phyloP scores from a whole-genome alignment of 2,888 invertebrate species.

The Ormyrus thymus region DNA sequence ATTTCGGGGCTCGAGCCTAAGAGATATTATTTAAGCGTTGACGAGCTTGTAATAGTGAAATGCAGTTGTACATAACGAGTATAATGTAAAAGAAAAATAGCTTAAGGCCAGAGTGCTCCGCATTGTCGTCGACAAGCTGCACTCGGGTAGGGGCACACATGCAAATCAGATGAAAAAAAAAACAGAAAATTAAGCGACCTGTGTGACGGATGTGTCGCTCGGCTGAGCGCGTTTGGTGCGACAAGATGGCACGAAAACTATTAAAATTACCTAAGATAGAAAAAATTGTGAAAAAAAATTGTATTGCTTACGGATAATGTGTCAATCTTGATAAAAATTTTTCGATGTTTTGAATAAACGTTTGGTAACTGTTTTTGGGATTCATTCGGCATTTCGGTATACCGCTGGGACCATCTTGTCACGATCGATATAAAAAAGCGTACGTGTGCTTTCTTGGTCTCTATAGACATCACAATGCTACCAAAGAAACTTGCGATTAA shows the following conservation, averaged over 20 bases:
- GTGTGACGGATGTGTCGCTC: conserved; percentile 37
- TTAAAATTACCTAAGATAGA: conserved; percentile 46
- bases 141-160: too few species aligned
- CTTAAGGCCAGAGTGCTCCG: conserved; percentile 14
- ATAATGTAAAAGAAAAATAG: conserved; percentile 36
- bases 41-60: conserved; percentile 56
- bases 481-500: conserved; percentile 69
- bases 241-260: conserved; percentile 55
- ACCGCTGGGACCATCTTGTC: conserved; percentile 69
- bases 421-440: conserved; percentile 65
- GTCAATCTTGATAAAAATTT: conserved; percentile 45
- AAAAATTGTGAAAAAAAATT: conserved; percentile 50
- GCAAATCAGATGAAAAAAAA: too few species aligned
- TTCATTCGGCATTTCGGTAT: conserved; percentile 57
- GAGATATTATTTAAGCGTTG: conserved; percentile 50
- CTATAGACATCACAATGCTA: conserved; percentile 72
- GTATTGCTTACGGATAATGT: conserved; percentile 48
- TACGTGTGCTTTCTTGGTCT: conserved; percentile 66
- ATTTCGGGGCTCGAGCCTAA: conserved; percentile 43
- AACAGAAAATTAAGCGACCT: not conserved
- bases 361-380: conserved; percentile 56
- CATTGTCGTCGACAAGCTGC: conserved; percentile 5
- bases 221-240: conserved; percentile 47
- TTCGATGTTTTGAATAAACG: conserved; percentile 50
- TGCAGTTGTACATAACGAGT: conserved; percentile 51